Evolutionary conservation across 2,888 invertebrate genomes (phyloP), one percentile per base, ranked within the genome.

Genomic region (Amphimallon solstitiale): DNA sequence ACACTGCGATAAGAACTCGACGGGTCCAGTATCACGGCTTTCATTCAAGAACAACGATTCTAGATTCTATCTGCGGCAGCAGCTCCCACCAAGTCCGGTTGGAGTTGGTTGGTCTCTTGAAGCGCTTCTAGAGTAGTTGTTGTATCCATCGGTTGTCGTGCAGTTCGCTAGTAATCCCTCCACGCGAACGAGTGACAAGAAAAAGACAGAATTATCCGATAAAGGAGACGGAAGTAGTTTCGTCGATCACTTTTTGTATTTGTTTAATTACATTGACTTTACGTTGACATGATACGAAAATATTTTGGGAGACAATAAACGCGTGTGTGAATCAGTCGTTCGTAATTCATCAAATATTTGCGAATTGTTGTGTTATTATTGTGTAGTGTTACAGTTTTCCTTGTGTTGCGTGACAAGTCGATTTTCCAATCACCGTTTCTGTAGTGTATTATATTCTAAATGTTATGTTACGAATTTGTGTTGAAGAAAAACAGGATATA

Each of bases 401-500:
- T 43, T 45, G 56, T 59, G 56, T 29, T 43, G 7, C 6, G 23
- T 43, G 10, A 29, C n/a, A n/a, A n/a, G n/a, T n/a, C n/a, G n/a
- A n/a, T n/a, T n/a, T n/a, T n/a, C n/a, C n/a, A n/a, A n/a, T n/a
- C n/a, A n/a, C 29, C 43, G 43, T 46, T 46, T 2, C 0, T n/a
- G 2, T 15, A 51, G 14, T 40, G 56, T 59, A 29, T 45, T 23
- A n/a, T n/a, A 29, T 23, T 56, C 43, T 29, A 9, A 5, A 7
- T 29, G 29, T 29, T 29, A 29, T 29, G 23, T 43, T 29, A 43
- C 15, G 14, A 29, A 51, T 21, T 10, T 23, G 19, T 51, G n/a
- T n/a, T n/a, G 62, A 63, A 63, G 15, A 48, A 34, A 64, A 54
- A 14, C 54, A 52, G 64, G 64, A 64, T 64, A 40, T 63, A 40